These are phyloP conservation scores for Drosophila imparisetae DNA, from an alignment of 2,888 invertebrate species.

Conservation along the genomic window DNA sequence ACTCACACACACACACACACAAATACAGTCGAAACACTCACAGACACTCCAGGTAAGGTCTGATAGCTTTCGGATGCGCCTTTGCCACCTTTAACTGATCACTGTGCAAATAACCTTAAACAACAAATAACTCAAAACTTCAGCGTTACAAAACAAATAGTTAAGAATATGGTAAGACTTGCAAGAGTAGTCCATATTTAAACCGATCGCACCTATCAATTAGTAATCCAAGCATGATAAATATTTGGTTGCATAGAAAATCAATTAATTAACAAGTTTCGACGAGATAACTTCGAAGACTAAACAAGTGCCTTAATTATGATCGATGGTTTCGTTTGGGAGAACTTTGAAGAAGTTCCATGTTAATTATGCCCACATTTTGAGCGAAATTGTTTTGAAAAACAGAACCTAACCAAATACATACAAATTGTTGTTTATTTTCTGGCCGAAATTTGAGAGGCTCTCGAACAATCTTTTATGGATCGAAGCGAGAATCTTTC, in stretches of 20 bases:
- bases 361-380: neutral
- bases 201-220: neutral
- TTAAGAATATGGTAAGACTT: neutral
- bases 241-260: neutral
- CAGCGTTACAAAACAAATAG: neutral
- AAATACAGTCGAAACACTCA: neutral
- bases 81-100: conserved; percentile 4
- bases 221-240: neutral
- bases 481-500: neutral
- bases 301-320: neutral
- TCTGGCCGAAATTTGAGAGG: neutral
- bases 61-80: conserved; percentile 17
- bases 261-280: neutral
- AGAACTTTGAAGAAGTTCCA: neutral
- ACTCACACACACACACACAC: neutral
- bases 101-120: neutral
- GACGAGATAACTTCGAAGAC: neutral
- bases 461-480: neutral
- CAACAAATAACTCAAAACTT: neutral
- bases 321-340: neutral
- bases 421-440: neutral
- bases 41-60: neutral
- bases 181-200: neutral
- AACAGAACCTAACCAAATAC: neutral
- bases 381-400: neutral